phyloP scores from a whole-genome alignment of 2,113 vertebrate genomes.

The Morone saxatilis region DNA sequence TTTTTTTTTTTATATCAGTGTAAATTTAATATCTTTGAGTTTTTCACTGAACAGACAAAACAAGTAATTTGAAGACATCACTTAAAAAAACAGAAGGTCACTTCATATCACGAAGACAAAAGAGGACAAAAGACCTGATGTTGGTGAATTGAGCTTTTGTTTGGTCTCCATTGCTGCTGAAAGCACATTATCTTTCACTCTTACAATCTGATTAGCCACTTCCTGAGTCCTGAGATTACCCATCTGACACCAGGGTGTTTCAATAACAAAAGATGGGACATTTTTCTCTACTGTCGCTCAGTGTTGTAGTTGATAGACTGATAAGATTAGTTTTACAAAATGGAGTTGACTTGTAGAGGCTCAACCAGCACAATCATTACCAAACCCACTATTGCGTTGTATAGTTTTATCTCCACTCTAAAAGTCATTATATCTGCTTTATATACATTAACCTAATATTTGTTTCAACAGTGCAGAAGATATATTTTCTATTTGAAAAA shows the following conservation, averaged over 20 bases:
- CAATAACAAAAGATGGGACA: neutral
- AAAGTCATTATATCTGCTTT: neutral
- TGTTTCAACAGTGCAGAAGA: neutral
- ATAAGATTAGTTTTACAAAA: neutral
- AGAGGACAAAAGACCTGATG: neutral
- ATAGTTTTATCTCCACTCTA: neutral
- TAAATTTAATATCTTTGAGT: neutral
- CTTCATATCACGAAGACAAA: neutral
- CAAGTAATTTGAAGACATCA: neutral
- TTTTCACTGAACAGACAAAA: neutral
- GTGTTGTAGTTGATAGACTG: neutral
- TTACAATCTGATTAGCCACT: constrained; percentile 14
- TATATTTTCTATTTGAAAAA: neutral
- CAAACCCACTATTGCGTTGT: neutral
- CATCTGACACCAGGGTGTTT: neutral
- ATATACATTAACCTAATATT: neutral
- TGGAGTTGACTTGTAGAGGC: neutral
- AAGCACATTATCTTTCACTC: constrained; percentile 1
- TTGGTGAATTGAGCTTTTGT: neutral
- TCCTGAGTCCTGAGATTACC: constrained; percentile 1
- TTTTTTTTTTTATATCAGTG: neutral
- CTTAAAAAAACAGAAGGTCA: neutral
- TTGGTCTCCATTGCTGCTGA: neutral
- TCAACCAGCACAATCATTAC: neutral
- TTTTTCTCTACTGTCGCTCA: neutral